Evolutionary conservation across 2,797 vertebrate species (phyloP).

Genomic region (Nannoperca australis): DNA sequence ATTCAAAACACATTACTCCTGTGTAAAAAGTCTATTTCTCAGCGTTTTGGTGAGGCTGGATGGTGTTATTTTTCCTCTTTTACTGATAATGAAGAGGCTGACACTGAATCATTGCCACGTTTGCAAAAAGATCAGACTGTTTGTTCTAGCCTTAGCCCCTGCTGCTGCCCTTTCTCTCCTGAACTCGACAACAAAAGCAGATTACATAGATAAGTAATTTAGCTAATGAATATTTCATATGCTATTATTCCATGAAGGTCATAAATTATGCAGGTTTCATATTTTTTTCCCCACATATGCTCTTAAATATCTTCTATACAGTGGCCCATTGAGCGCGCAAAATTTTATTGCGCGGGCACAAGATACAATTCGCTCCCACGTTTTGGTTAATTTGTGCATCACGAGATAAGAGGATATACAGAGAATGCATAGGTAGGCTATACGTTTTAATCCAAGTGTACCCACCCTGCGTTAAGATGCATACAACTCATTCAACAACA

Average conservation of each 20-base stretch:
- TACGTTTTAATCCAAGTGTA: too few species aligned
- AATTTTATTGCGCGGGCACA: too few species aligned
- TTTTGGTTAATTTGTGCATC: too few species aligned
- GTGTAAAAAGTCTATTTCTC: conserved; percentile 38
- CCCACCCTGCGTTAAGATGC: too few species aligned
- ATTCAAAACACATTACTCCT: conserved; percentile 33
- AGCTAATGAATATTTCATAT: conserved; percentile 82
- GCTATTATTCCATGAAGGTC: conserved; percentile 77
- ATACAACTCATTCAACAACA: too few species aligned
- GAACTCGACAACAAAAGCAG: conserved; percentile 76
- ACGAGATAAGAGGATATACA: too few species aligned
- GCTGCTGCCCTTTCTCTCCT: conserved; percentile 64
- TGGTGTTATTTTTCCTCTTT: conserved; percentile 35
- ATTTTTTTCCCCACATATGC: conserved; percentile 69
- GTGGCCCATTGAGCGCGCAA: too few species aligned
- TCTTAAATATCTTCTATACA: conserved; percentile 66
- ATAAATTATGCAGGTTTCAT: conserved; percentile 80
- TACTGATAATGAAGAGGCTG: conserved; percentile 53
- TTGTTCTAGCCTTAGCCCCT: conserved; percentile 59
- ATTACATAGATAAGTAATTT: conserved; percentile 78
- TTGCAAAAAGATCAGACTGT: conserved; percentile 59
- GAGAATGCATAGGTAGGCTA: too few species aligned
- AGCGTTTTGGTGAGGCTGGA: conserved; percentile 17
- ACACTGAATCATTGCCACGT: conserved; percentile 44
- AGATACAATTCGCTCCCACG: too few species aligned